Evolutionary conservation across 2,797 vertebrate genomes (phyloP), one percentile per base, ranked within the genome.

Genomic region (Hafferia zeledoni): DNA sequence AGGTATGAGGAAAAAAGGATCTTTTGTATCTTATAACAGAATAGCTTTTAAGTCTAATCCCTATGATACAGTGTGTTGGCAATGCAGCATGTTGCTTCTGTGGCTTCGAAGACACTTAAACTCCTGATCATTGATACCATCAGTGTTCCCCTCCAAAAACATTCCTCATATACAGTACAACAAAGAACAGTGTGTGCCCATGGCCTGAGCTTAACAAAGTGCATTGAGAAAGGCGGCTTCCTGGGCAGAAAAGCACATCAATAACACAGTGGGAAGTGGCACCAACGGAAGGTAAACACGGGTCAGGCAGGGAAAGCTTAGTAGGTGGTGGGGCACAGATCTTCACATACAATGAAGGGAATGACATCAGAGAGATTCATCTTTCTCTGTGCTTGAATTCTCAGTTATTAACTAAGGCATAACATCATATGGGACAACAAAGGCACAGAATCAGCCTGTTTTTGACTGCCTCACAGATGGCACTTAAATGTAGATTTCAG

Each of bases 241-340:
- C 97, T 59, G 94, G 96, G 96, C 93, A 96, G 96, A 98, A 98
- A 96, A 97, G 97, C 96, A 96, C 98, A 97, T 99, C 98, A 98
- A 98, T 98, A 97, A 98, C 98, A 82, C 98, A 98, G 98, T 98
- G 91, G 98, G 98, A 98, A 98, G 98, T 97, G 98, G 98, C 98
- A 97, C 98, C 97, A 96, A 96, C 97, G 98, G 96, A 98, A 98
- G 97, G 98, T 98, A 98, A 98, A 98, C 98, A 97, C 53, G 89
- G 98, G 98, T 97, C 97, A 97, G 95, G 89, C 96, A 97, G 90
- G 71, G 96, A 89, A 97, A 96, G 96, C 98, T 97, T 97, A 63
- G 95, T 78, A 94, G 97, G 98, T 86, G 96, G 96, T 93, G 90
- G 90, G 89, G 81, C 91, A 90, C 95, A 91, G 87, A 90, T 90